These are phyloP conservation scores for Poecilobothrus nobilitatus DNA, from an alignment of 2,888 invertebrate genomes.

Conservation along the genomic window DNA sequence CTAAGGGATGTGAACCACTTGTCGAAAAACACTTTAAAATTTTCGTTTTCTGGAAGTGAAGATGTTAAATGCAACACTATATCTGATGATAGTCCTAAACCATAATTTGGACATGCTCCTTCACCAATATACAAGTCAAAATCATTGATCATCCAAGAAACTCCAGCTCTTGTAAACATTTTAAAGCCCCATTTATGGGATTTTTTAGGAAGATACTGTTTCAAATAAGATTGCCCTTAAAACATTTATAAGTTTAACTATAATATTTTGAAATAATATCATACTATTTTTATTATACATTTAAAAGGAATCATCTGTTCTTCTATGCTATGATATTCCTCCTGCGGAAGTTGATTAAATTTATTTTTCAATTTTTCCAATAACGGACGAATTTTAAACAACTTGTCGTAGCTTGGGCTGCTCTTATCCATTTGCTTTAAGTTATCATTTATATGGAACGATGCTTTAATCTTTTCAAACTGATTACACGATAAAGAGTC, in stretches of 20 bases:
- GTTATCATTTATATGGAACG: constrained; percentile 19
- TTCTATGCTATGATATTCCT: constrained; percentile 7
- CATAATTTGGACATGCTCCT: neutral
- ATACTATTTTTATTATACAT: neutral
- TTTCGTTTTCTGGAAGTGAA: no score
- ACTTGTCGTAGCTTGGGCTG: constrained; percentile 19
- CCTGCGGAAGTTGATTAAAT: constrained; percentile 17
- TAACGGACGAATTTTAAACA: constrained; percentile 21
- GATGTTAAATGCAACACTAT: no score
- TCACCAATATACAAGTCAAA: no score
- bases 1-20: constrained; percentile 8
- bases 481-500: constrained; percentile 10
- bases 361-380: constrained; percentile 19
- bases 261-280: no score
- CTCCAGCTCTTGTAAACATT: no score
- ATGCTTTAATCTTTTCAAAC: constrained; percentile 21
- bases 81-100: neutral
- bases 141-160: no score
- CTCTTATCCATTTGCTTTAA: constrained; percentile 5
- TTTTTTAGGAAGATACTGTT: constrained; percentile 9
- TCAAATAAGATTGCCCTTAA: neutral
- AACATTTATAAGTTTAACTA: neutral
- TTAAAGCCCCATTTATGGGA: constrained; percentile 7
- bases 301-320: constrained; percentile 19
- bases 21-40: constrained; percentile 1